A percentile compares a stretch with the other conserved stretches of the same genome.
phyloP scores from a whole-genome alignment of 1,140 invertebrate genomes.

The Sesamia nonagrioides region DNA sequence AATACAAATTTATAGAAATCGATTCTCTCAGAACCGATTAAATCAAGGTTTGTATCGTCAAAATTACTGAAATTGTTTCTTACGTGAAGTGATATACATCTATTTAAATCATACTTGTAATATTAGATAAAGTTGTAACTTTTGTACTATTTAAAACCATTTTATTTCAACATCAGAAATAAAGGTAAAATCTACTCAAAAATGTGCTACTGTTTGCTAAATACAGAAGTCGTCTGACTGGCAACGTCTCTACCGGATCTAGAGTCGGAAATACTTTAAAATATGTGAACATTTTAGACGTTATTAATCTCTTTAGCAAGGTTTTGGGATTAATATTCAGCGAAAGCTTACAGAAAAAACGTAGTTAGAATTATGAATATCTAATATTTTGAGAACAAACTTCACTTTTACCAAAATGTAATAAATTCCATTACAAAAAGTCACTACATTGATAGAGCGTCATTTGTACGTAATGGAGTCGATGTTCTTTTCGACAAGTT shows the following conservation, averaged over 20 bases:
- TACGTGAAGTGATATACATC: neutral
- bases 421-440: slow-evolving; percentile 78
- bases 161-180: slow-evolving; percentile 24
- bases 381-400: slow-evolving; percentile 9
- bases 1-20: too few species aligned
- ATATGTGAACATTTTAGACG: neutral
- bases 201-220: slow-evolving; percentile 73
- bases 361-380: slow-evolving; percentile 45
- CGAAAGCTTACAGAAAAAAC: neutral
- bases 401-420: slow-evolving; percentile 15
- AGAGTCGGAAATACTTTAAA: slow-evolving; percentile 34
- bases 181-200: slow-evolving; percentile 32
- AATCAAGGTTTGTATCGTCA: neutral
- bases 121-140: neutral
- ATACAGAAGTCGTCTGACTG: slow-evolving; percentile 84
- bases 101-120: neutral
- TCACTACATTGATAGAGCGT: slow-evolving; percentile 84
- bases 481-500: slow-evolving; percentile 76
- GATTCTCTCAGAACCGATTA: neutral
- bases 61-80: neutral
- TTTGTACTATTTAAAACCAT: slow-evolving; percentile 22
- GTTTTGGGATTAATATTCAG: neutral
- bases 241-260: slow-evolving; percentile 79
- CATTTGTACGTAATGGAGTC: slow-evolving; percentile 87
- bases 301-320: neutral